phyloP scores from a whole-genome alignment of 2,888 invertebrate genomes.

The Dicycla oo region DNA sequence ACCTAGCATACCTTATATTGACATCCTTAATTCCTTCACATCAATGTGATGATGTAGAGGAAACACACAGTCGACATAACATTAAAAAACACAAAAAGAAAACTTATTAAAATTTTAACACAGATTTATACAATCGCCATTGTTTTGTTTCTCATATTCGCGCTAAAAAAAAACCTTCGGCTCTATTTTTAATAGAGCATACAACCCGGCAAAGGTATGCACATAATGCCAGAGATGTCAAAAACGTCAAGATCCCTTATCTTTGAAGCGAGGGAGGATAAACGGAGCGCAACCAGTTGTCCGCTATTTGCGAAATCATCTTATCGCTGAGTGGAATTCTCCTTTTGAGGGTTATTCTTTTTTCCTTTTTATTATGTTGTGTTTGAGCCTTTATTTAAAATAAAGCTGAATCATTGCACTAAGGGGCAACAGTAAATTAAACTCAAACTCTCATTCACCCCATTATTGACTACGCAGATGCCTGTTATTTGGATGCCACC shows the following conservation, averaged over 20 bases:
- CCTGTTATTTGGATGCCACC: too few relatives aligned
- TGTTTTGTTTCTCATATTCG: conserved; percentile 37
- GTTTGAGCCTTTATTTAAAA: conserved; percentile 35
- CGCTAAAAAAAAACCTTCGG: conserved; percentile 45
- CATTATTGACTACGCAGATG: too few relatives aligned
- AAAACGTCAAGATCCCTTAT: conserved; percentile 73
- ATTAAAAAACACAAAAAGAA: not conserved
- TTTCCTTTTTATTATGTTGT: conserved; percentile 11
- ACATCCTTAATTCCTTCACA: conserved; percentile 37
- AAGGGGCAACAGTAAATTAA: not conserved
- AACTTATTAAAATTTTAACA: conserved; percentile 14
- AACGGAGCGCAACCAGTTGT: conserved; percentile 74
- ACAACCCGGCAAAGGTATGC: conserved; percentile 50
- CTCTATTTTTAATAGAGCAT: conserved; percentile 49
- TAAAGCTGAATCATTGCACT: conserved; percentile 29
- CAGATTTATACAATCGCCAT: conserved; percentile 37
- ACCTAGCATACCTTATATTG: conserved; percentile 26
- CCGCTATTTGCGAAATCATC: conserved; percentile 71
- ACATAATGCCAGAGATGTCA: conserved; percentile 67
- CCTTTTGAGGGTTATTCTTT: conserved; percentile 27
- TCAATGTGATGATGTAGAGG: not conserved
- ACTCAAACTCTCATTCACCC: too few relatives aligned
- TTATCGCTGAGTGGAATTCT: conserved; percentile 56
- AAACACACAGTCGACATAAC: not conserved
- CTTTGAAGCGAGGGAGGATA: conserved; percentile 69